Percentiles rank a stretch among this genome's conserved stretches.
These are phyloP conservation scores for Heliothis virescens DNA, from an alignment of 1,140 invertebrate genomes.

Conservation along the genomic window DNA sequence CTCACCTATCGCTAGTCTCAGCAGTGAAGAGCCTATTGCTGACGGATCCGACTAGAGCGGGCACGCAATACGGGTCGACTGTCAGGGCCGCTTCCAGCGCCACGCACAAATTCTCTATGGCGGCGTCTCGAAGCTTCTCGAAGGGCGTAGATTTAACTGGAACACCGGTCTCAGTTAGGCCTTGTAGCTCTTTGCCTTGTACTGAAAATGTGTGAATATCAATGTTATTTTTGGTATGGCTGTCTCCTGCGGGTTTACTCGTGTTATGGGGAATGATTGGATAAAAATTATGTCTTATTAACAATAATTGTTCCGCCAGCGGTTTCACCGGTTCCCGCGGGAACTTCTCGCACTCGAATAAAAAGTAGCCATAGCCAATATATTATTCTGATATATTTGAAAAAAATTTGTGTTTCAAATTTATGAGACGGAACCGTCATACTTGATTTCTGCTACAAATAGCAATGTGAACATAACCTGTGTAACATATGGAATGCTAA, in stretches of 20 bases:
- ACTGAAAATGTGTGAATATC: conserved; percentile 73
- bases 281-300: not conserved
- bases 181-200: conserved; percentile 86
- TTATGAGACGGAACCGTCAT: too few species aligned
- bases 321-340: too few species aligned
- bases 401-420: too few species aligned
- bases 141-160: conserved; percentile 87
- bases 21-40: conserved; percentile 98
- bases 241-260: not conserved
- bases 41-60: conserved; percentile 97
- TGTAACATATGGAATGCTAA: too few species aligned
- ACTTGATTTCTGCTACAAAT: too few species aligned
- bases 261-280: not conserved
- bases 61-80: conserved; percentile 96
- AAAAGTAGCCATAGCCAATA: too few species aligned
- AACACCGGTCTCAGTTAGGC: conserved; percentile 70
- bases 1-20: conserved; percentile 92
- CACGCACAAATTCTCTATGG: conserved; percentile 98
- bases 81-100: conserved; percentile 95
- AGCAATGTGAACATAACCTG: too few species aligned
- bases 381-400: too few species aligned
- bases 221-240: not conserved
- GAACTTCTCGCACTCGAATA: too few species aligned
- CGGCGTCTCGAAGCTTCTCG: conserved; percentile 95
- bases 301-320: too few species aligned